Conservation (phyloP, 1,140 invertebrate genomes). For the Orchesella cincta region DNA sequence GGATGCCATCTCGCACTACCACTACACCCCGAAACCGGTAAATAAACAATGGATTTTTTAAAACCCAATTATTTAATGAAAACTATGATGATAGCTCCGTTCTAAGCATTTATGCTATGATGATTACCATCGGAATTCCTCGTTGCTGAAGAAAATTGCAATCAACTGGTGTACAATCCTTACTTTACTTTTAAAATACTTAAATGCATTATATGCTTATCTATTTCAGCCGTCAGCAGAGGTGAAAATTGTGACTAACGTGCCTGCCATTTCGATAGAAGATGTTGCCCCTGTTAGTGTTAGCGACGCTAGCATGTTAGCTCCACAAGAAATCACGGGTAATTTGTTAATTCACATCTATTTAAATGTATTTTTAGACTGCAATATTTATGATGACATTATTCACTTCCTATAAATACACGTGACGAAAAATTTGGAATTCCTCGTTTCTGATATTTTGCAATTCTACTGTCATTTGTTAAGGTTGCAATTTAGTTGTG, state of each 20-base stretch:
- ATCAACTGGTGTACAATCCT: background rate
- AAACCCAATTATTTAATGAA: background rate
- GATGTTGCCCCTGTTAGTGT: slow-evolving; percentile 88
- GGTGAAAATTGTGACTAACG: slow-evolving; percentile 85
- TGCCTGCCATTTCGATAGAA: slow-evolving; percentile 89
- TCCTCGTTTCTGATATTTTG: slow-evolving; percentile 45
- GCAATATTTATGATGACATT: slow-evolving; percentile 37
- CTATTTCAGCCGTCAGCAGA: slow-evolving; percentile 72
- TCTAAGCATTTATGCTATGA: slow-evolving; percentile 13
- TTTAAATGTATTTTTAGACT: background rate
- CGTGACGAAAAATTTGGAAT: slow-evolving; percentile 43
- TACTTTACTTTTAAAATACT: background rate
- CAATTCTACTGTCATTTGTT: slow-evolving; percentile 16
- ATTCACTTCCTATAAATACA: slow-evolving; percentile 34
- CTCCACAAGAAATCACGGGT: slow-evolving; percentile 91
- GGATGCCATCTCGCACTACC: slow-evolving; percentile 89
- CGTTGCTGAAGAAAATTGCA: slow-evolving; percentile 27
- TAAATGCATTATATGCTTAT: slow-evolving; percentile 11
- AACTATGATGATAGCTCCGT: slow-evolving; percentile 21
- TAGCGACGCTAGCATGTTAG: slow-evolving; percentile 81
- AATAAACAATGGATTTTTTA: slow-evolving; percentile 51
- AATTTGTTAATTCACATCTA: slow-evolving; percentile 46
- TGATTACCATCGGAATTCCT: slow-evolving; percentile 23
- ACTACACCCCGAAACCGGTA: slow-evolving; percentile 86
- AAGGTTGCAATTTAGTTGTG: background rate